A percentile compares a stretch with the other conserved stretches of the same genome.
Conservation (phyloP, 2,888 invertebrate species). For the Caenorhabditis doughertyi region DNA sequence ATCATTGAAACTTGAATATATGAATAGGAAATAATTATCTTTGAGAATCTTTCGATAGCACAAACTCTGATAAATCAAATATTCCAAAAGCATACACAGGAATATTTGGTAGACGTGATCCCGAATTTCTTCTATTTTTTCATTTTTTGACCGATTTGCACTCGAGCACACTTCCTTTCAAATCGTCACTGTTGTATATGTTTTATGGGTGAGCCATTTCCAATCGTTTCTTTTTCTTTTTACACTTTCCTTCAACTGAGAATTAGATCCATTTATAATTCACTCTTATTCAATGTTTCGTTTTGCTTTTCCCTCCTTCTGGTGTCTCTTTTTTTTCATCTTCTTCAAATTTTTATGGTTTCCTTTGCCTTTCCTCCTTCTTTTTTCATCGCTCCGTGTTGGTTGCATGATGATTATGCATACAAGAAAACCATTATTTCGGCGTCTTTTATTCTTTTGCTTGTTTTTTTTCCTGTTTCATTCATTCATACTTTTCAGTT, state of each 20-base stretch:
- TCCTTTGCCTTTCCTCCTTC: constrained; percentile 17
- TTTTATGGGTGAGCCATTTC: neutral
- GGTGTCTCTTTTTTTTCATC: constrained; percentile 28
- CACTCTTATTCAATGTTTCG: neutral
- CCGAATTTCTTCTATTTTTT: neutral
- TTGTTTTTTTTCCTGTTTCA: neutral
- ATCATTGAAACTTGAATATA: constrained; percentile 16
- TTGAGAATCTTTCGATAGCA: neutral
- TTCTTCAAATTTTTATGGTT: constrained; percentile 44
- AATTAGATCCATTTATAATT: constrained; percentile 38
- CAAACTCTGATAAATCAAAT: constrained; percentile 17
- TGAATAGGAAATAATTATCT: constrained; percentile 18
- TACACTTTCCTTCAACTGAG: neutral
- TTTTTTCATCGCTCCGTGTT: constrained; percentile 38
- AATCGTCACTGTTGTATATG: neutral
- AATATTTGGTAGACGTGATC: constrained; percentile 7
- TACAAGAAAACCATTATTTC: constrained; percentile 43
- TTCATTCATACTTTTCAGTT: neutral
- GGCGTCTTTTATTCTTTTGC: neutral
- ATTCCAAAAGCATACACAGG: constrained; percentile 7
- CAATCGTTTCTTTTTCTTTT: neutral
- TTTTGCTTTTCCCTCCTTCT: constrained; percentile 1
- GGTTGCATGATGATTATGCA: constrained; percentile 49
- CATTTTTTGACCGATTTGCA: constrained; percentile 27
- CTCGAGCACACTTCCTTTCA: constrained; percentile 8